Percentiles rank a stretch among this genome's conserved stretches.
phyloP scores from a whole-genome alignment of 2,888 invertebrate genomes.

The Anoplius nigerrimus region DNA sequence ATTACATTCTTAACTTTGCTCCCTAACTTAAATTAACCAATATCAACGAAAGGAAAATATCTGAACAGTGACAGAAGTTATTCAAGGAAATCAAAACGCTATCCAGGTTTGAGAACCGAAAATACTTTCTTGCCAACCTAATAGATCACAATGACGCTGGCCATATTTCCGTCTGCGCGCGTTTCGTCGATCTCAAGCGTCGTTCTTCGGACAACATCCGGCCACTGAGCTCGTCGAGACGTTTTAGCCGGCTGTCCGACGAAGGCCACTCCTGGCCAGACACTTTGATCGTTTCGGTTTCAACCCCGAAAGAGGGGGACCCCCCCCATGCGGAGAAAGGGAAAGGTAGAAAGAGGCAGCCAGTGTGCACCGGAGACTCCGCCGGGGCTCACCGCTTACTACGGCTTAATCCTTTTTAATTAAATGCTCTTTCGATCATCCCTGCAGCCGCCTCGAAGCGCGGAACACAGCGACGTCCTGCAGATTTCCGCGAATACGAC shows the following conservation, averaged over 20 bases:
- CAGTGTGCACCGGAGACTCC: slow-evolving; percentile 43
- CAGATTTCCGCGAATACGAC: slow-evolving; percentile 14
- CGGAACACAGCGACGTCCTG: slow-evolving; percentile 7
- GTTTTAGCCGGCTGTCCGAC: slow-evolving; percentile 10
- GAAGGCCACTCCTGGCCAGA: slow-evolving; percentile 39
- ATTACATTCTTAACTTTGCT: too few species aligned
- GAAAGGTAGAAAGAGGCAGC: slow-evolving; percentile 31
- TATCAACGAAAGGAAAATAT: too few species aligned
- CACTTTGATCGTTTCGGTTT: slow-evolving; percentile 60
- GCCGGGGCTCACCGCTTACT: slow-evolving; percentile 57
- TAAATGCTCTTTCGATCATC: slow-evolving; percentile 64
- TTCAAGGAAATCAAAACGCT: too few species aligned
- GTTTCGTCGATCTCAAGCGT: neutral
- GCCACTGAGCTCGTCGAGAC: neutral
- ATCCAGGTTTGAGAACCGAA: too few species aligned
- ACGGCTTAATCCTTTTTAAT: slow-evolving; percentile 70
- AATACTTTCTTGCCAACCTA: too few species aligned
- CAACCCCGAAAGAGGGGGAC: slow-evolving; percentile 38
- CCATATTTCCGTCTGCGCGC: neutral
- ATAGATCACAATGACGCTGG: too few species aligned
- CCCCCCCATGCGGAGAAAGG: slow-evolving; percentile 20
- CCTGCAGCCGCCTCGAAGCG: slow-evolving; percentile 19
- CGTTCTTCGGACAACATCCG: neutral
- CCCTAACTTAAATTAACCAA: too few species aligned
- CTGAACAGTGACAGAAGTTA: too few species aligned